phyloP scores from a whole-genome alignment of 2,113 vertebrate species.

The Ophiodon elongatus region DNA sequence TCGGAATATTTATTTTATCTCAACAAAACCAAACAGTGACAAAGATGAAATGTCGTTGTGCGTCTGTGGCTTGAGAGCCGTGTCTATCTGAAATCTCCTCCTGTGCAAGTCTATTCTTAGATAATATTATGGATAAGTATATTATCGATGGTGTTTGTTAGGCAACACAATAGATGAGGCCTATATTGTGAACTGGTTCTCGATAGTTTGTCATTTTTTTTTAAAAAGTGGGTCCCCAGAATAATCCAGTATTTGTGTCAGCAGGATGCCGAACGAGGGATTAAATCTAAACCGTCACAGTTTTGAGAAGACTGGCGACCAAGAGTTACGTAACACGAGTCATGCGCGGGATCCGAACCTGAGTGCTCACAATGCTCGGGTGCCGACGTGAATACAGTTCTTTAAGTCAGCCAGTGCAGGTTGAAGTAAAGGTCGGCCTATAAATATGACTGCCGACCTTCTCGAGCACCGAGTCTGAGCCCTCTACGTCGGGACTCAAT shows the following conservation, averaged over 20 bases:
- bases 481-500: conserved; percentile 21
- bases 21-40: not conserved
- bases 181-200: no score
- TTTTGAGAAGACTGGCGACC: no score
- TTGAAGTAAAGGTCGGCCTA: conserved; percentile 55
- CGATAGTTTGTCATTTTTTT: no score
- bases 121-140: no score
- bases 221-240: no score
- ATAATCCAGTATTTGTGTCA: no score
- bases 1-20: not conserved
- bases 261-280: not conserved
- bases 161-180: no score
- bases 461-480: not conserved
- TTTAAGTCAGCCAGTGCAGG: conserved; percentile 11
- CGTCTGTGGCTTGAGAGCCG: not conserved
- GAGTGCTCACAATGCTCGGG: not conserved
- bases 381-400: not conserved
- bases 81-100: not conserved
- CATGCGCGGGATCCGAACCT: not conserved
- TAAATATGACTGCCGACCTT: conserved; percentile 39
- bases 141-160: no score
- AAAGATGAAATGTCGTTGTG: not conserved
- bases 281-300: not conserved
- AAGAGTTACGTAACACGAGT: not conserved
- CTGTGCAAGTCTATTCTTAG: conserved; percentile 9